Base-by-base conservation (phyloP, 1,140 invertebrate genomes). In the Drosophila rufa region DNA sequence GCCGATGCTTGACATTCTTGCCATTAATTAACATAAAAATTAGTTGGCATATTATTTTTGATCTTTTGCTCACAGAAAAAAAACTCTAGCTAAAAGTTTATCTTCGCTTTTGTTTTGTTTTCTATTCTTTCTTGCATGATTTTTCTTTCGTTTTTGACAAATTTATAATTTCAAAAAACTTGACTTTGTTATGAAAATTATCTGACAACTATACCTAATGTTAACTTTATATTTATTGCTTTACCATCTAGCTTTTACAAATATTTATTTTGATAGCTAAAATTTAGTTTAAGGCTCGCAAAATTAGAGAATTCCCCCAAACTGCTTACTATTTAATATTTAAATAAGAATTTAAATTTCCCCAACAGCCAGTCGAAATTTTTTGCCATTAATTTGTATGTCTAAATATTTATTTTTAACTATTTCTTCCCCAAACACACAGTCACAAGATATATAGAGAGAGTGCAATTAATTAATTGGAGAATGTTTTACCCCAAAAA, bases 221-320 rank as follows among this genome's bases (percentile, higher is more conserved):
- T n/a, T n/a, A n/a, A 8, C 61, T 60, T 48, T 80, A 51, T 70
- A 78, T 48, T 80, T 75, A 51, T 42, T 30, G 58, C 65, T 62
- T 67, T 33, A 48, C n/a, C 19, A 36, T 27, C 9, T 65, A 42
- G 36, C 47, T 33, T 6, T 40, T 75, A n/a, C 47, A 27, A 2
- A 5, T 71, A 70, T 71, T 73, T 73, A 71, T 73, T 51, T 59
- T 17, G 8, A 45, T 73, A 73, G 58, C 48, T 58, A 12, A 53
- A 78, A 56, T 75, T 60, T 73, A 60, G 25, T 40, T 45, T 66
- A 73, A 73, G 53, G 22, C 25, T 17, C 47, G 59, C 80, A 25
- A 65, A 68, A 77, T 87, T 87, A 89, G 83, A 87, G 83, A 87
- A 89, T 89, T 87, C 81, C 51, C 57, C n/a, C 83, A 64, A 79